Conservation (phyloP, 92 coral and sea anemone species). For the Micromussa lordhowensis region DNA sequence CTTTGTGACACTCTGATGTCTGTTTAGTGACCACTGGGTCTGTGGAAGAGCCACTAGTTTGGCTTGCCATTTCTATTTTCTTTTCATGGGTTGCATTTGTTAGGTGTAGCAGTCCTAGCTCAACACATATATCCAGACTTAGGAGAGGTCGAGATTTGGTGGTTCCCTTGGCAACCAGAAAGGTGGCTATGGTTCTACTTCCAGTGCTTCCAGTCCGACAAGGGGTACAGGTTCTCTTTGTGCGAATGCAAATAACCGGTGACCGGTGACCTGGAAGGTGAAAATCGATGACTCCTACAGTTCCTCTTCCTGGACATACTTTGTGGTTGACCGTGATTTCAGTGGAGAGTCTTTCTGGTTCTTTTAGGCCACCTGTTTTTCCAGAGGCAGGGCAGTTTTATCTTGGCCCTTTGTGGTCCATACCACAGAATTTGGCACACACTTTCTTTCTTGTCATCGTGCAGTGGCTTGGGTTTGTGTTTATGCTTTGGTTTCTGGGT, state of each 20-base stretch:
- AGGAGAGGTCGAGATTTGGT: constrained; percentile 50
- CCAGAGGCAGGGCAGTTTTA: constrained; percentile 33
- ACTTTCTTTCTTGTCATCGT: not conserved
- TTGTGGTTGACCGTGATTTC: not conserved
- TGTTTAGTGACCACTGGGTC: not conserved
- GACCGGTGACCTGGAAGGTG: not conserved
- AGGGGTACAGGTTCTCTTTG: constrained; percentile 47
- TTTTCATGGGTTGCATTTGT: constrained; percentile 3
- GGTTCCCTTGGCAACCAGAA: no score
- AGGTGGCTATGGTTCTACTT: no score
- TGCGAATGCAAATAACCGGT: constrained; percentile 41
- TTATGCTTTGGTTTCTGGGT: not conserved
- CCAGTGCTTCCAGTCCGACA: constrained; percentile 38
- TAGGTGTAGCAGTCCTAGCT: constrained; percentile 41
- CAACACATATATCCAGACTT: constrained; percentile 45
- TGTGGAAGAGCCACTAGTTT: not conserved
- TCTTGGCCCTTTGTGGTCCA: constrained; percentile 24
- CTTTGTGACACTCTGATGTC: constrained; percentile 13
- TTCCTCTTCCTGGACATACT: not conserved
- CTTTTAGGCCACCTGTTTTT: constrained; percentile 5
- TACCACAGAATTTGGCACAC: constrained; percentile 25
- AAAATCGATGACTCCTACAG: no score
- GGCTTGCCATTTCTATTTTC: not conserved
- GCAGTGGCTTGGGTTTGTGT: not conserved
- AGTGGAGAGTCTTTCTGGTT: not conserved